Percentiles rank a stretch among this genome's conserved stretches.
These are phyloP conservation scores for Cyclopterus lumpus DNA, from an alignment of 2,797 vertebrate genomes.

Conservation along the genomic window DNA sequence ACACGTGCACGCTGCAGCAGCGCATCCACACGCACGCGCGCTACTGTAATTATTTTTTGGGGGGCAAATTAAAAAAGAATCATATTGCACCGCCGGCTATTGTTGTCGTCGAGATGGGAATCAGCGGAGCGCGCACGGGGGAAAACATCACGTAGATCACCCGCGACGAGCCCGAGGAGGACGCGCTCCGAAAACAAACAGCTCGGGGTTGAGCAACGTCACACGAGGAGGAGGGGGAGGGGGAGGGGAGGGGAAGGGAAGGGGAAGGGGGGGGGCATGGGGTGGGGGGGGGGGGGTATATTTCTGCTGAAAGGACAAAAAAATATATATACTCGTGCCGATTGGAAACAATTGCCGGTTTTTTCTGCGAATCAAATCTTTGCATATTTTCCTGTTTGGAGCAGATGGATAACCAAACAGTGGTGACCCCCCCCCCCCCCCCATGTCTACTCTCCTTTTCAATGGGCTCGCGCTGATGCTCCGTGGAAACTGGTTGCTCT, in stretches of 20 bases:
- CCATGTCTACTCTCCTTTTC: constrained; percentile 84
- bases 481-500: constrained; percentile 86
- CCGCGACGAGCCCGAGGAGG: constrained; percentile 31
- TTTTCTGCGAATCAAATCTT: constrained; percentile 89
- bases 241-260: no score
- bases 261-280: constrained; percentile 38
- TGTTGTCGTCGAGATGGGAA: constrained; percentile 77
- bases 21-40: constrained; percentile 61
- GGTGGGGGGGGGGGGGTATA: constrained; percentile 33
- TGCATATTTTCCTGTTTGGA: constrained; percentile 93
- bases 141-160: constrained; percentile 80
- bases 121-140: constrained; percentile 38
- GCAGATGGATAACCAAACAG: constrained; percentile 91
- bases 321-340: constrained; percentile 80
- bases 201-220: constrained; percentile 32
- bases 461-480: constrained; percentile 85
- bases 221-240: background rate
- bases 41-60: constrained; percentile 56
- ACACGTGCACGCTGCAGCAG: constrained; percentile 28
- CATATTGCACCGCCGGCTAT: constrained; percentile 60
- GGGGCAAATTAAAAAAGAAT: constrained; percentile 50
- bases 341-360: constrained; percentile 92
- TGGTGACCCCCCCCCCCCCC: constrained; percentile 82
- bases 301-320: constrained; percentile 67
- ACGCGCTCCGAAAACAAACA: constrained; percentile 66